phyloP scores from a whole-genome alignment of 23 tunicate genomes.

The Pegea sp. region DNA sequence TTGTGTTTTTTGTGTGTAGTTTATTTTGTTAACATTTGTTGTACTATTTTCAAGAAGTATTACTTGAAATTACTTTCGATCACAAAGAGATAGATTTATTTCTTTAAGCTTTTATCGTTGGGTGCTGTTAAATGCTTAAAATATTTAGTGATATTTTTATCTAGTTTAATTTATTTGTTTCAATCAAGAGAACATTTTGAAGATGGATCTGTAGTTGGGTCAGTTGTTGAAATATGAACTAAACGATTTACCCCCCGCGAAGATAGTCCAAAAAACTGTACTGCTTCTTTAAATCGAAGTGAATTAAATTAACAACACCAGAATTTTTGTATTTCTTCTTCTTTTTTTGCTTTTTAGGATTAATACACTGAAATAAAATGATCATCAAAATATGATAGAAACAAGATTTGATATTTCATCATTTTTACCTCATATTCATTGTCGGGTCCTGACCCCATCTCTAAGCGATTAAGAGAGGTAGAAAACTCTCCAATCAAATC shows the following conservation, averaged over 20 bases:
- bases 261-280: conserved; percentile 60
- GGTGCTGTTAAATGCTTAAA: too few relatives aligned
- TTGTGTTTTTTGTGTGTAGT: too few relatives aligned
- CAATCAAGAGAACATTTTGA: too few relatives aligned
- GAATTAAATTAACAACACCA: conserved; percentile 31
- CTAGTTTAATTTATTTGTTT: too few relatives aligned
- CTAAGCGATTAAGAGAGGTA: conserved; percentile 27
- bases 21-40: too few relatives aligned
- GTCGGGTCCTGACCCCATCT: conserved; percentile 42
- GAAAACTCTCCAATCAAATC: conserved; percentile 70
- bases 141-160: too few relatives aligned
- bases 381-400: background rate
- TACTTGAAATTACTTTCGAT: too few relatives aligned
- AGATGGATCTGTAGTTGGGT: too few relatives aligned
- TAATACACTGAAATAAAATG: conserved; percentile 37
- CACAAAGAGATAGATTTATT: too few relatives aligned
- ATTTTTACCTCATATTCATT: conserved; percentile 56
- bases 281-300: conserved; percentile 21
- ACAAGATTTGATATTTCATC: background rate
- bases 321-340: conserved; percentile 83
- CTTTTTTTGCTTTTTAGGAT: conserved; percentile 58
- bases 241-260: conserved; percentile 53
- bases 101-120: too few relatives aligned
- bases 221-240: too few relatives aligned
- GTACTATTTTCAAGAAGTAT: too few relatives aligned